phyloP scores from a whole-genome alignment of 2,113 vertebrate genomes.

The Takifugu flavidus region DNA sequence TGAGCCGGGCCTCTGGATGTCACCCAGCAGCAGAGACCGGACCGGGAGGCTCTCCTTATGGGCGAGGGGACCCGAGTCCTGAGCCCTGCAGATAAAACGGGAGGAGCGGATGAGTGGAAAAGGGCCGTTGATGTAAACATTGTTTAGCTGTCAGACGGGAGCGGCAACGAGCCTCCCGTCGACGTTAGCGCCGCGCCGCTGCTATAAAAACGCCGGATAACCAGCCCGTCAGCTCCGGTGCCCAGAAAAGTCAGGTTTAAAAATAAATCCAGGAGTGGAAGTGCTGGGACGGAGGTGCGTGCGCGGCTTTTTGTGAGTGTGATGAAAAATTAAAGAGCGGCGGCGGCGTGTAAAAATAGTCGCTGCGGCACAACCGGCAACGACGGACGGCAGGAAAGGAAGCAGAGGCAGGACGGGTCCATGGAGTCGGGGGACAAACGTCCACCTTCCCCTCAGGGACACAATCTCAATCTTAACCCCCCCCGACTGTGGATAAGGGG shows the following conservation, averaged over 20 bases:
- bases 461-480: too few species aligned
- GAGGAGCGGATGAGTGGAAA: background rate
- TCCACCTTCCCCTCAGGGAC: too few species aligned
- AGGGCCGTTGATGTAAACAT: slow-evolving; percentile 20
- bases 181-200: background rate
- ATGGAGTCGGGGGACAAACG: background rate
- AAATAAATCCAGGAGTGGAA: background rate
- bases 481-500: background rate
- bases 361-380: slow-evolving; percentile 19
- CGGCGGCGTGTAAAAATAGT: slow-evolving; percentile 33
- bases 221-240: slow-evolving; percentile 6
- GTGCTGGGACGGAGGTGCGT: background rate
- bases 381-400: slow-evolving; percentile 8
- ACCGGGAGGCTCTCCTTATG: slow-evolving; percentile 90
- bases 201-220: slow-evolving; percentile 3
- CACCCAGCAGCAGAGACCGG: slow-evolving; percentile 83
- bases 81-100: slow-evolving; percentile 72
- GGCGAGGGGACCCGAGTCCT: slow-evolving; percentile 85
- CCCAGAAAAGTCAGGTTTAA: slow-evolving; percentile 3
- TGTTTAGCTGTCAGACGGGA: background rate
- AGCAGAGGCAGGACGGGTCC: background rate
- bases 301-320: background rate
- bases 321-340: background rate
- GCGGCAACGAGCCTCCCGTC: slow-evolving; percentile 6
- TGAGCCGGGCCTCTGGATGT: slow-evolving; percentile 81